Evolutionary conservation across 2,888 invertebrate genomes (phyloP).

Genomic region (Podabrus alpinus): DNA sequence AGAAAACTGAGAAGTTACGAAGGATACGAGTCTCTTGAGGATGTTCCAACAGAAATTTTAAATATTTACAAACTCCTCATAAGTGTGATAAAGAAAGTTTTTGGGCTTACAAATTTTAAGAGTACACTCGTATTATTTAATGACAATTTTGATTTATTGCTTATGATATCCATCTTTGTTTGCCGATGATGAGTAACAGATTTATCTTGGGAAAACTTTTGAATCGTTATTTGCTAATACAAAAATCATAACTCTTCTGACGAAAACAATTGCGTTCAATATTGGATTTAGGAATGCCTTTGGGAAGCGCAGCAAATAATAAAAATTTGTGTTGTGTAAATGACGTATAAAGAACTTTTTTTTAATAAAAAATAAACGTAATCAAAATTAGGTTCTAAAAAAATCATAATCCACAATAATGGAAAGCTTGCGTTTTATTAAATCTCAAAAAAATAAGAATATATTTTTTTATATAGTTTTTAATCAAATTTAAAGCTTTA

Average conservation of each 20-base stretch:
- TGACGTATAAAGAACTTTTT: too few species aligned
- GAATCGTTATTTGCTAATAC: not conserved
- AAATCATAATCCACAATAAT: too few species aligned
- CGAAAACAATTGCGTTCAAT: not conserved
- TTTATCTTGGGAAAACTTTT: not conserved
- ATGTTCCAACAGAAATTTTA: not conserved
- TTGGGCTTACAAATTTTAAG: not conserved
- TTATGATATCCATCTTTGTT: not conserved
- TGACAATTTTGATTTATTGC: not conserved
- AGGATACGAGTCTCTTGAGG: not conserved
- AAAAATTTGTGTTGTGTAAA: not conserved
- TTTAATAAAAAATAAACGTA: not conserved
- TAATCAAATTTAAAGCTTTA: not conserved
- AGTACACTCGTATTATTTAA: too few species aligned
- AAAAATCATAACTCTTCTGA: not conserved
- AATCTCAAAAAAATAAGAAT: not conserved
- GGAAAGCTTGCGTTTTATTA: not conserved
- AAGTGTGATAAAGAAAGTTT: not conserved
- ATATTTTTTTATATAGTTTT: not conserved
- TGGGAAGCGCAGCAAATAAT: not conserved
- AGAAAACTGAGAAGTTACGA: not conserved
- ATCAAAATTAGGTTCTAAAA: not conserved
- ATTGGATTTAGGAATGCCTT: not conserved
- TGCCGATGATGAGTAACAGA: not conserved
- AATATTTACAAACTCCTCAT: not conserved